phyloP scores from a whole-genome alignment of 2,113 vertebrate species.

The Misgurnus mizolepis region DNA sequence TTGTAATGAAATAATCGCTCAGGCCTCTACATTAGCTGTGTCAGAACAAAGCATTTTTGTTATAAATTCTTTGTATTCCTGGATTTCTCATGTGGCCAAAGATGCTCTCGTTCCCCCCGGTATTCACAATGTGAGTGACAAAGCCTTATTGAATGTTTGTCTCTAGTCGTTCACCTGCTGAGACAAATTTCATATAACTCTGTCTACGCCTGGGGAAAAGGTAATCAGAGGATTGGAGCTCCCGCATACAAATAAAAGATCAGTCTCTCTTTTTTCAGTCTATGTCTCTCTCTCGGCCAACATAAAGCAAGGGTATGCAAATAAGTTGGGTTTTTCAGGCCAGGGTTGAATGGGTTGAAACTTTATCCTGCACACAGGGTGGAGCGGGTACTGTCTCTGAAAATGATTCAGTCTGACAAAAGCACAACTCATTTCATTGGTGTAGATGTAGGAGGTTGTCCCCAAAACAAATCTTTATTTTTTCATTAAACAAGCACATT shows the following conservation, averaged over 20 bases:
- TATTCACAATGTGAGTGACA: constrained; percentile 35
- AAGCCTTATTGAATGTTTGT: constrained; percentile 44
- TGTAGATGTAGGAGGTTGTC: too few relatives aligned
- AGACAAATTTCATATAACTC: constrained; percentile 41
- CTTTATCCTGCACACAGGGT: constrained; percentile 15
- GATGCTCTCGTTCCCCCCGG: not conserved
- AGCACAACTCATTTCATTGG: not conserved
- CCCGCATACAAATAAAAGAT: constrained; percentile 45
- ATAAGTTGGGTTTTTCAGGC: constrained; percentile 15
- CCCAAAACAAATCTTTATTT: too few relatives aligned
- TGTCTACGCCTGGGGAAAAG: constrained; percentile 23
- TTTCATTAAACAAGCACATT: too few relatives aligned
- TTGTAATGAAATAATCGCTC: constrained; percentile 14
- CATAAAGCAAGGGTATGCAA: constrained; percentile 12
- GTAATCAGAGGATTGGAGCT: constrained; percentile 33
- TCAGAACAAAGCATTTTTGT: not conserved
- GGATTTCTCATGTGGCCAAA: not conserved
- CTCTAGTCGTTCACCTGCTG: constrained; percentile 26
- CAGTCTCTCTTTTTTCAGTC: constrained; percentile 1
- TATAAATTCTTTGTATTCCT: constrained; percentile 9
- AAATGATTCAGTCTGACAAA: not conserved
- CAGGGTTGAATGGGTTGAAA: constrained; percentile 30
- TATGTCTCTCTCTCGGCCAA: not conserved
- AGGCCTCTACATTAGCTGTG: not conserved
- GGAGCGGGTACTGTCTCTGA: not conserved